Evolutionary conservation across 2,113 vertebrate genomes (phyloP), one percentile per base, ranked within the genome.

Genomic region (Globicephala melas): DNA sequence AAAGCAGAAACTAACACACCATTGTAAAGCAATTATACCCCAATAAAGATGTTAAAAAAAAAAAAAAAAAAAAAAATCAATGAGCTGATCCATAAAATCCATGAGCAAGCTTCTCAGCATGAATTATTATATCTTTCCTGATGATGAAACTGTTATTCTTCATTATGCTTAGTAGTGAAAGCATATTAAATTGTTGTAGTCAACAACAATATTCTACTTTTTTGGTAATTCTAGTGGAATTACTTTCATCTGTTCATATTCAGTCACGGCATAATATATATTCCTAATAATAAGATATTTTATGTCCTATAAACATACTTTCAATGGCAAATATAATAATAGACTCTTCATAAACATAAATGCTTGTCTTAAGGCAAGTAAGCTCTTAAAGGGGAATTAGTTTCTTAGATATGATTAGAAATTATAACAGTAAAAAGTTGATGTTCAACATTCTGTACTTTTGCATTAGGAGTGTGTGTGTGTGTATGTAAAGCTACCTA

Each of bases 191-290:
- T 50, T 60, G 5, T 76, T 53, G 1, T 81, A 67, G 28, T 73
- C 15, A 62, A 6, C 25, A 89, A 38, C 26, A 60, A 28, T n/a
- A 58, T n/a, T 85, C 9, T 65, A 89, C 31, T 60, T 89, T 94
- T 60, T 62, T 96, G 18, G 31, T n/a, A 68, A 26, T 70, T 25
- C 14, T 84, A 18, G 17, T 77, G n/a, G n/a, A 94, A 90, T 92
- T 84, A 44, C n/a, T 21, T 92, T 92, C 31, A 70, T 76, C 85
- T 95, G n/a, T 62, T 83, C 47, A 86, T 47, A 92, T 58, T 92
- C 47, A 96, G 18, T 93, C n/a, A 68, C 14, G 60, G 17, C 8
- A 41, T 26, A 88, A 85, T 21, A 94, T 50, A 67, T 86, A 82
- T 53, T 44, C 10, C 28, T 81, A 88, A 67, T 58, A 96, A 84